Percentiles rank a stretch among this genome's conserved stretches.
phyloP scores from a whole-genome alignment of 2,113 vertebrate genomes.

The Chlamydotis undulata region DNA sequence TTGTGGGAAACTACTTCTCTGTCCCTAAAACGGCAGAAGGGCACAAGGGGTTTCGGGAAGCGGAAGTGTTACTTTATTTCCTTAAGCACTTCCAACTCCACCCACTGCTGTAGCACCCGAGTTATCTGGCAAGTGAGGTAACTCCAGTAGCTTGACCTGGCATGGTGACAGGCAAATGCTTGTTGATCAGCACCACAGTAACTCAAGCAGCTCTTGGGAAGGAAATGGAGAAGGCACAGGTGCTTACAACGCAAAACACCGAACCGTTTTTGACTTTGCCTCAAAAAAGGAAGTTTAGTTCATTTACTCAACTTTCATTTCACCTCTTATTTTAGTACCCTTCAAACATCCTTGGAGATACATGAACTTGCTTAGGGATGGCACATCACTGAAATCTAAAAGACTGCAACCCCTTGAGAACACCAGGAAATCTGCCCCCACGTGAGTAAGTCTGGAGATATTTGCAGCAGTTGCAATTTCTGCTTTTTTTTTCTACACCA shows the following conservation, averaged over 20 bases:
- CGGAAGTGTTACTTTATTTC: background rate
- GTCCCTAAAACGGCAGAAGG: background rate
- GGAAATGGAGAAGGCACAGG: background rate
- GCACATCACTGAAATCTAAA: background rate
- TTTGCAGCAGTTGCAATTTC: background rate
- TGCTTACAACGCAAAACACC: background rate
- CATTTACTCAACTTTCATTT: background rate
- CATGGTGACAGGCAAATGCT: fast-evolving
- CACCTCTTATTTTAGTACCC: background rate
- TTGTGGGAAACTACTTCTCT: background rate
- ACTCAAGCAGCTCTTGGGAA: background rate
- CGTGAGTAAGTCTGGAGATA: background rate
- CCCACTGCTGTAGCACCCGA: background rate
- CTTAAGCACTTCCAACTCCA: background rate
- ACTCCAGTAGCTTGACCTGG: background rate
- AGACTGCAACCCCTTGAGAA: background rate
- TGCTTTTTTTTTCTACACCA: background rate
- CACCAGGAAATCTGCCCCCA: background rate
- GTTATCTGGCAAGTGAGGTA: background rate
- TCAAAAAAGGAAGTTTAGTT: background rate
- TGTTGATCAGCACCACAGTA: background rate
- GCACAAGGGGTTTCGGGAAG: background rate
- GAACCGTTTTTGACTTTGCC: background rate
- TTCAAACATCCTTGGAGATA: background rate
- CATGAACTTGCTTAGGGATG: background rate